phyloP scores from a whole-genome alignment of 2,888 invertebrate species.

The Cephus spinipes region DNA sequence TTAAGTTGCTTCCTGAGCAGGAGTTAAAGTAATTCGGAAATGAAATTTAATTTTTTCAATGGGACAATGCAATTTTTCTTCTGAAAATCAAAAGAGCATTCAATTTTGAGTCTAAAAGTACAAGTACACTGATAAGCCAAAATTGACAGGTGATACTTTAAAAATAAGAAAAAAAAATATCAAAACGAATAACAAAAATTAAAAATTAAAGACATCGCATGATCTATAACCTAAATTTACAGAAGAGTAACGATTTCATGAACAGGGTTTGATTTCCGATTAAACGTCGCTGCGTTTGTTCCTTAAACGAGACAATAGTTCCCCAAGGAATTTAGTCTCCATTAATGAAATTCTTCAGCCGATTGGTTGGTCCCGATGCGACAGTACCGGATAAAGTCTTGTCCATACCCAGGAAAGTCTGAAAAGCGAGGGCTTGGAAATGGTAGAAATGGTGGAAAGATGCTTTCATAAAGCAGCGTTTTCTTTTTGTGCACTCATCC shows the following conservation, averaged over 20 bases:
- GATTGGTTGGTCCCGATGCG: background rate
- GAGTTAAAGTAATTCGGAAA: too few species aligned
- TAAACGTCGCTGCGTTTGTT: background rate
- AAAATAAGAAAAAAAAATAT: too few species aligned
- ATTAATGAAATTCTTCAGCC: background rate
- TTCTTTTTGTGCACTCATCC: slow-evolving; percentile 32
- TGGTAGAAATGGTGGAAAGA: slow-evolving; percentile 15
- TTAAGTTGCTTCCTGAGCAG: too few species aligned
- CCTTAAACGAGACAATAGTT: background rate
- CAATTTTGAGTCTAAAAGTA: too few species aligned
- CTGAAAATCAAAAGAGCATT: too few species aligned
- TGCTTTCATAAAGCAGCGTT: slow-evolving; percentile 38
- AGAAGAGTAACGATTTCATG: background rate
- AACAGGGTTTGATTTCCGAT: background rate
- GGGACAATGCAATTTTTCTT: too few species aligned
- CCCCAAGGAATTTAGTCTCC: background rate
- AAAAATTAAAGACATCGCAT: background rate
- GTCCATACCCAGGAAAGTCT: background rate
- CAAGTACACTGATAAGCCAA: too few species aligned
- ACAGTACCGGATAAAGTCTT: slow-evolving; percentile 17
- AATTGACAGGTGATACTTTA: too few species aligned
- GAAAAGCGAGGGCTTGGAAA: slow-evolving; percentile 14
- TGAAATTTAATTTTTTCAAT: too few species aligned
- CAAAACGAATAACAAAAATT: background rate
- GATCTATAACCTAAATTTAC: background rate